Evolutionary conservation across 2,113 vertebrate species (phyloP).

Genomic region (Heliornis fulica): DNA sequence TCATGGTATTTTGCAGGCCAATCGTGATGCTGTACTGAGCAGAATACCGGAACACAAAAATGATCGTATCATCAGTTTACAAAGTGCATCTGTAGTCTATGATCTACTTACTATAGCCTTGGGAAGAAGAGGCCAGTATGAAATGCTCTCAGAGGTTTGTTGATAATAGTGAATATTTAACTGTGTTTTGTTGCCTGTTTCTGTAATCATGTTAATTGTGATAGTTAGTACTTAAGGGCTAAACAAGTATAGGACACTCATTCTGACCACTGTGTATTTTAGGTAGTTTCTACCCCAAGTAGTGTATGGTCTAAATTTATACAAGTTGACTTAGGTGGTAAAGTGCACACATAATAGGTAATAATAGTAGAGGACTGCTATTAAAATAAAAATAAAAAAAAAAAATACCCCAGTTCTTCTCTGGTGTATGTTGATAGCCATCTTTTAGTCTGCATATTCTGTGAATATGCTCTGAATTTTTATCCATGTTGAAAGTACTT

Average conservation of each 20-base stretch:
- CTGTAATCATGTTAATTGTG: background rate
- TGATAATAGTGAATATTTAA: background rate
- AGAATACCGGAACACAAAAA: conserved; percentile 95
- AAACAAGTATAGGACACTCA: background rate
- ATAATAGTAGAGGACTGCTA: background rate
- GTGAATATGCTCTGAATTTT: background rate
- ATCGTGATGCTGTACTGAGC: conserved; percentile 95
- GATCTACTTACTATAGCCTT: conserved; percentile 96
- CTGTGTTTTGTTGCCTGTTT: background rate
- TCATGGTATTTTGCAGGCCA: conserved; percentile 78
- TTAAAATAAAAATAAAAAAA: background rate
- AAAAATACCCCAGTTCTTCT: background rate
- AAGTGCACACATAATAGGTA: background rate
- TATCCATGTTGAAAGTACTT: background rate
- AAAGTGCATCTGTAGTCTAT: conserved; percentile 96
- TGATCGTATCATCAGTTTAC: conserved; percentile 95
- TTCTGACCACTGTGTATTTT: background rate
- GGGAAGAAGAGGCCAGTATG: conserved; percentile 95
- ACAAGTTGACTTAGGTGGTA: background rate
- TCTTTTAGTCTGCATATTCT: background rate
- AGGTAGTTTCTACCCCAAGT: background rate
- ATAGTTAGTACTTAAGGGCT: background rate
- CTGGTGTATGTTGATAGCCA: background rate
- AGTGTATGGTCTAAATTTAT: background rate
- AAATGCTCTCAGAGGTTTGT: conserved; percentile 97